phyloP scores from a whole-genome alignment of 2,888 invertebrate species.

The Globia sparganii region DNA sequence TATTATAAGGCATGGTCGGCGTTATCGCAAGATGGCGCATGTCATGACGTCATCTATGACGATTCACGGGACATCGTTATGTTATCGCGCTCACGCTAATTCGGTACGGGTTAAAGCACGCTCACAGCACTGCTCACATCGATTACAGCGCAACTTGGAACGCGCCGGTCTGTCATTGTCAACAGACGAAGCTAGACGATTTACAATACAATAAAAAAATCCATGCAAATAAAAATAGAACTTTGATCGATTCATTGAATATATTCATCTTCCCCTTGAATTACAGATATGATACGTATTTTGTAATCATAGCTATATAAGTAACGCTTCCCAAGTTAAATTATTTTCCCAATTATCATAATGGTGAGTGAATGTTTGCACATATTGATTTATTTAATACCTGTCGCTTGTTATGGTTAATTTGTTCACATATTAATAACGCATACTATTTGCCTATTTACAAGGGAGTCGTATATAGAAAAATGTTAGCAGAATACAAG shows the following conservation, averaged over 20 bases:
- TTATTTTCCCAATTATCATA: constrained; percentile 26
- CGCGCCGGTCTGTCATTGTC: constrained; percentile 39
- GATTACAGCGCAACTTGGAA: too few relatives aligned
- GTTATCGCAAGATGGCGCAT: too few relatives aligned
- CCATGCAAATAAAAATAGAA: constrained; percentile 52
- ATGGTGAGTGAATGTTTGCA: constrained; percentile 59
- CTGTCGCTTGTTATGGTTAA: constrained; percentile 29
- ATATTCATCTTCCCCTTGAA: constrained; percentile 19
- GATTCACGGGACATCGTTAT: too few relatives aligned
- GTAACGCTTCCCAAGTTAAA: constrained; percentile 9
- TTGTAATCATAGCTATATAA: constrained; percentile 30
- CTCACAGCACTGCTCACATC: too few relatives aligned
- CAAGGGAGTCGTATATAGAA: not conserved
- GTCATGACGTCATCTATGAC: too few relatives aligned
- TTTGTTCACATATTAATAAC: not conserved
- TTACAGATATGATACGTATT: constrained; percentile 34
- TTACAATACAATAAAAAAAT: not conserved
- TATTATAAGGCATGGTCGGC: too few relatives aligned
- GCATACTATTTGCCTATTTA: not conserved
- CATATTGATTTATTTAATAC: constrained; percentile 25
- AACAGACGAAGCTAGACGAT: constrained; percentile 2
- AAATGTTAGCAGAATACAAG: not conserved
- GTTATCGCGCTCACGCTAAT: too few relatives aligned
- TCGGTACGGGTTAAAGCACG: too few relatives aligned
- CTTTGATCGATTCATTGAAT: constrained; percentile 51